Base-by-base conservation (phyloP, 2,113 vertebrate species). In the Chrysochloris asiatica region DNA sequence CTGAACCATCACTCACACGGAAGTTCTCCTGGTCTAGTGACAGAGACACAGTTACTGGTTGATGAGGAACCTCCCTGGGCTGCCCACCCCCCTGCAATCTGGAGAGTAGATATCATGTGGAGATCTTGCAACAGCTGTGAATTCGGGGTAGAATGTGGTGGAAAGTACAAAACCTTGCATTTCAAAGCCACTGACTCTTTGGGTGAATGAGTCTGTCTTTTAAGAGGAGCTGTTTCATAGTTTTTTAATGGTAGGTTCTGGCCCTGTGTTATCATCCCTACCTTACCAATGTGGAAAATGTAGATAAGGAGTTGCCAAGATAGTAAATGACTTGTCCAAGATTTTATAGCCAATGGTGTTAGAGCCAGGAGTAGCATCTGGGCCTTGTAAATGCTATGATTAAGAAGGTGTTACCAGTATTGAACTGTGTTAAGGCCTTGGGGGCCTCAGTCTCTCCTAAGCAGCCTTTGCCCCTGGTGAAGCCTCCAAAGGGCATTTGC, bases 301-400 rank as follows among this genome's bases (percentile, higher is more conserved):
- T 82, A 86, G 92, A 93, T 93, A 94, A 93, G 82, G 75, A 81
- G 38, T 61, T 0, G 72, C 91, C 84, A 83, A 89, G 90, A 63
- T 13, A 71, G 14, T 59, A 36, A 75, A 56, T 4, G 82, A 79
- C 45, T 61, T 41, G 77, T 91, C 89, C 87, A 86, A 56, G 94
- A 22, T 61, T 69, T 71, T 12, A 3, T 9, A 76, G 90, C 88
- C 92, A 41, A 3, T 10, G 41, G 73, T 2, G 1, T 13, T 0
- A 0, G 28, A 79, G 95, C 92, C 90, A 72, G 75, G 4, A 48
- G 72, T 0, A 12, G 61, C 87, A 50, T 13, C 86, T 50, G 93
- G 93, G 72, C 67, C 93, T 83, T 8, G 28, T 67, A 36, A 92
- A 73, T 0, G 4, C 78, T 82, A 38, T 0, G 11, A 22, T 43